Evolutionary conservation across 1,140 invertebrate species (phyloP).

Genomic region (Tetragonula clypearis): DNA sequence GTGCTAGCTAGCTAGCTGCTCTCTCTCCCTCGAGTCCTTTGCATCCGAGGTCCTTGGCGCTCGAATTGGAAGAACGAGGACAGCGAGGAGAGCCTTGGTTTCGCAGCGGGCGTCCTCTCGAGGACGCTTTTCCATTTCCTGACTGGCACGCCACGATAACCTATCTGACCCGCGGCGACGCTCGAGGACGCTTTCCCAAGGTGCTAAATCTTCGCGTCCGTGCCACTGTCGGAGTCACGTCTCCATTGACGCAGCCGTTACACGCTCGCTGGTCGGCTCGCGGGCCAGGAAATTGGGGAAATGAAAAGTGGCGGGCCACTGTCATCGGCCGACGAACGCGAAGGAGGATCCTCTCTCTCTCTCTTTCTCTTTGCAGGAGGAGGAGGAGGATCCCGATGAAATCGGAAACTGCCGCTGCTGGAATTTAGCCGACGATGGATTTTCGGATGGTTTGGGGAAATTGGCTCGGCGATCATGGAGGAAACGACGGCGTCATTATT

Average conservation of each 20-base stretch:
- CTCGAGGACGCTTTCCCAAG: slow-evolving; percentile 1
- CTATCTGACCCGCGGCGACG: slow-evolving; percentile 3
- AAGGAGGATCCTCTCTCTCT: too few species aligned
- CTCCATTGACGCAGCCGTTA: neutral
- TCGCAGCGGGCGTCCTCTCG: neutral
- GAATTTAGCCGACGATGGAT: neutral
- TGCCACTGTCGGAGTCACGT: neutral
- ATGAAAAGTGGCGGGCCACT: slow-evolving; percentile 4
- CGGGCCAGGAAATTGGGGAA: slow-evolving; percentile 4
- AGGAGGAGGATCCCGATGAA: neutral
- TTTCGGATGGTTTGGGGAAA: neutral
- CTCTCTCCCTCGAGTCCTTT: neutral
- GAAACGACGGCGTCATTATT: too few species aligned
- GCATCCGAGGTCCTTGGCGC: neutral
- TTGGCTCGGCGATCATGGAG: neutral
- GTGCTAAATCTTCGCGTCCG: neutral
- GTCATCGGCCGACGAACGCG: neutral
- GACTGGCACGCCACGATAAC: neutral
- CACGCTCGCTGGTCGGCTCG: neutral
- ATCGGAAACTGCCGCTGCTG: neutral
- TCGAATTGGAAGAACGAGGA: neutral
- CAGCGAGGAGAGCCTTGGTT: neutral
- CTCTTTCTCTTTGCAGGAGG: too few species aligned
- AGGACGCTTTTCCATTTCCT: slow-evolving; percentile 15
- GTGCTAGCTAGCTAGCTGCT: neutral